phyloP scores from a whole-genome alignment of 1,140 invertebrate species.

The Carcinoscorpius rotundicauda region DNA sequence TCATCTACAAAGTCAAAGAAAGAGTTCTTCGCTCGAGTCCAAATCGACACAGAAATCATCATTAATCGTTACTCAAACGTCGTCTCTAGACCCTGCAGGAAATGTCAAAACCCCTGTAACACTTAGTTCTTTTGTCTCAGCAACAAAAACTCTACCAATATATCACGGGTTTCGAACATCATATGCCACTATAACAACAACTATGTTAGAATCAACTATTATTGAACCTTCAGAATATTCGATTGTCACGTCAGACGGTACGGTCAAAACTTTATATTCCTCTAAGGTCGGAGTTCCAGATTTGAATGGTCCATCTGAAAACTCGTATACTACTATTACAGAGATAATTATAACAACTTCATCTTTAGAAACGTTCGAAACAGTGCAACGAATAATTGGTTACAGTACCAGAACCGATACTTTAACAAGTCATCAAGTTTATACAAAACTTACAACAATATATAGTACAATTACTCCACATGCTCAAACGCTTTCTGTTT shows the following conservation, averaged over 20 bases:
- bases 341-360: conserved; percentile 27
- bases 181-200: conserved; percentile 27
- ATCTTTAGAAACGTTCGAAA: conserved; percentile 23
- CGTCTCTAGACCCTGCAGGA: too few relatives aligned
- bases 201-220: conserved; percentile 22
- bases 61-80: too few relatives aligned
- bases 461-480: conserved; percentile 21
- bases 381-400: conserved; percentile 26
- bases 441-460: conserved; percentile 24
- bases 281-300: conserved; percentile 14
- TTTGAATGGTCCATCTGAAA: conserved; percentile 5
- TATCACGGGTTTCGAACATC: conserved; percentile 27
- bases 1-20: too few relatives aligned
- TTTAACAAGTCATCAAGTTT: conserved; percentile 23
- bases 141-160: conserved; percentile 26
- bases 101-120: conserved; percentile 14
- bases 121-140: conserved; percentile 25
- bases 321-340: conserved; percentile 16
- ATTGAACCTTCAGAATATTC: conserved; percentile 24
- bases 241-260: conserved; percentile 16
- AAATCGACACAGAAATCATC: too few relatives aligned
- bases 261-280: conserved; percentile 23
- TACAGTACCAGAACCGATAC: conserved; percentile 27
- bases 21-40: too few relatives aligned
- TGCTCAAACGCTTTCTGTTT: conserved; percentile 11